A percentile compares a stretch with the other conserved stretches of the same genome.
Conservation (phyloP, 2,888 invertebrate species). For the Helicoverpa assulta region DNA sequence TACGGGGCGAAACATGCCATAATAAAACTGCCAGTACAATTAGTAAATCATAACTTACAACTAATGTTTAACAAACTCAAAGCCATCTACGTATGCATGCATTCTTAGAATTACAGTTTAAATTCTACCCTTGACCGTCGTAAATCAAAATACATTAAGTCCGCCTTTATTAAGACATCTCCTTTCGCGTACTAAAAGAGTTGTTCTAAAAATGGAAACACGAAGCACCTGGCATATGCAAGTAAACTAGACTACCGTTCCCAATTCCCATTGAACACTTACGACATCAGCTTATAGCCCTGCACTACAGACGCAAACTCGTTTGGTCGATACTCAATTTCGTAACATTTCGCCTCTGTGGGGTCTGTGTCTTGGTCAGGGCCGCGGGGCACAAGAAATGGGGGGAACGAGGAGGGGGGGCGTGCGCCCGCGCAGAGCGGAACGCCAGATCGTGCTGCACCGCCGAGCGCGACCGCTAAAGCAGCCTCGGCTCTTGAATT, state of each 20-base stretch:
- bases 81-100: not conserved
- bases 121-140: conserved; percentile 42
- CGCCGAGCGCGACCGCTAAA: conserved; percentile 89
- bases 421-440: conserved; percentile 84
- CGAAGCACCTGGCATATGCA: conserved; percentile 52
- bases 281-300: conserved; percentile 64
- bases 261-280: conserved; percentile 68
- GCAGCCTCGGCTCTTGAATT: conserved; percentile 83
- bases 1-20: conserved; percentile 43
- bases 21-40: conserved; percentile 56
- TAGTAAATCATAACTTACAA: conserved; percentile 51
- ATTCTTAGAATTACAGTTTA: conserved; percentile 33
- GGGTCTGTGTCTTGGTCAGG: conserved; percentile 89
- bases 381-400: conserved; percentile 76
- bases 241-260: conserved; percentile 64
- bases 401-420: conserved; percentile 66
- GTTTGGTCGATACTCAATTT: conserved; percentile 82
- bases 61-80: conserved; percentile 28
- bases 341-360: conserved; percentile 85
- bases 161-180: conserved; percentile 42
- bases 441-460: conserved; percentile 90
- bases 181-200: conserved; percentile 24
- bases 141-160: conserved; percentile 41
- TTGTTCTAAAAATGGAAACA: conserved; percentile 42
- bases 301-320: conserved; percentile 71